Conservation (phyloP, 2,888 invertebrate species). For the Cephus pygmeus region DNA sequence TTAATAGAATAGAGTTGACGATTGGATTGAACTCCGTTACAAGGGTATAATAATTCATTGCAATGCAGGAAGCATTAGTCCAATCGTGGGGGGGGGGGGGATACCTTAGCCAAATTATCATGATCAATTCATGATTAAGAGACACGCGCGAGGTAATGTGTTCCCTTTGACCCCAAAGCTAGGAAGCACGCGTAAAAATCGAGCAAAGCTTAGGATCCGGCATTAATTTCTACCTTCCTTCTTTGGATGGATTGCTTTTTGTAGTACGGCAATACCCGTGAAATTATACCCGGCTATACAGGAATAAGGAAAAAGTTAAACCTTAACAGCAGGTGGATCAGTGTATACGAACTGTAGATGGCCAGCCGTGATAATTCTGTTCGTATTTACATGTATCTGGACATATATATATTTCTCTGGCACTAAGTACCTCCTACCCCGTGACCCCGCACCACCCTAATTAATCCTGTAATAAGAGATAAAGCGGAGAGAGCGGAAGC, state of each 20-base stretch:
- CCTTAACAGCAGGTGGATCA: neutral
- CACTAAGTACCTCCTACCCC: neutral
- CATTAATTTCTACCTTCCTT: neutral
- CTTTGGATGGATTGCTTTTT: neutral
- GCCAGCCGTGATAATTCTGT: slow-evolving; percentile 20
- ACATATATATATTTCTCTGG: neutral
- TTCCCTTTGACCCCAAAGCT: neutral
- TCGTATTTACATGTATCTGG: neutral
- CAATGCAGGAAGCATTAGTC: neutral
- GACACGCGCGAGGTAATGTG: no score
- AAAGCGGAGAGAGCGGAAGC: neutral
- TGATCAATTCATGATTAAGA: no score
- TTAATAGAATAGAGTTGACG: no score
- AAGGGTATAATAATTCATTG: neutral
- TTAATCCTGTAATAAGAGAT: slow-evolving; percentile 41
- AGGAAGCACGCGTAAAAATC: neutral
- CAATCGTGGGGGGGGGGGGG: no score
- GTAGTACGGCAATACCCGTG: no score
- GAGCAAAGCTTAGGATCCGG: neutral
- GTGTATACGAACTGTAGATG: slow-evolving; percentile 30
- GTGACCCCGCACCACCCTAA: slow-evolving; percentile 21
- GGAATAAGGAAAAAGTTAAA: no score
- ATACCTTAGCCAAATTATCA: no score
- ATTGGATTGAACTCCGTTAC: neutral
- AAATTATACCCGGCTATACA: no score